phyloP scores from a whole-genome alignment of 64 coral and sea anemone genomes.

The Actinia tenebrosa region DNA sequence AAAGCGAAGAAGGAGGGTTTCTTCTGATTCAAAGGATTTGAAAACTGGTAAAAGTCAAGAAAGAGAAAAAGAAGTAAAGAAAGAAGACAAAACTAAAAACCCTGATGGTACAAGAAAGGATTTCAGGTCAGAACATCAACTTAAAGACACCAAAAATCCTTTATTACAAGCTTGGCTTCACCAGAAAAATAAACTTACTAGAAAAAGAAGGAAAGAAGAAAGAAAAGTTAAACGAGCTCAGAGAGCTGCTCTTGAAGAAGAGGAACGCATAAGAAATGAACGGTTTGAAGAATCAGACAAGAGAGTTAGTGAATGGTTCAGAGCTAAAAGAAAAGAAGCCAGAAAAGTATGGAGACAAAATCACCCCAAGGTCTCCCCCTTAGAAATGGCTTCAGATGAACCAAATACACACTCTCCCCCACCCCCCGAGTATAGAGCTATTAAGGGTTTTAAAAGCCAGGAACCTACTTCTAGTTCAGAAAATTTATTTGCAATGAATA shows the following conservation, averaged over 20 bases:
- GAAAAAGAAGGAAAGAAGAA: slow-evolving; percentile 55
- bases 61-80: slow-evolving; percentile 12
- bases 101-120: slow-evolving; percentile 70
- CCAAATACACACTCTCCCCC: slow-evolving; percentile 19
- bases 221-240: slow-evolving; percentile 62
- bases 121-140: slow-evolving; percentile 64
- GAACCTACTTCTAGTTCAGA: neutral
- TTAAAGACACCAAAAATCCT: slow-evolving; percentile 76
- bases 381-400: neutral
- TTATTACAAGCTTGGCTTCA: slow-evolving; percentile 68
- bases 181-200: slow-evolving; percentile 55
- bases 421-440: slow-evolving; percentile 53
- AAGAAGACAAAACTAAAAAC: slow-evolving; percentile 48
- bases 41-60: slow-evolving; percentile 24
- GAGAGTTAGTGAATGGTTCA: slow-evolving; percentile 65
- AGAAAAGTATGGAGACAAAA: slow-evolving; percentile 14
- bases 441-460: slow-evolving; percentile 51
- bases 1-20: neutral
- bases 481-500: neutral
- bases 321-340: slow-evolving; percentile 45
- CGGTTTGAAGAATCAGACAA: slow-evolving; percentile 47
- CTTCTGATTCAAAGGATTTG: neutral
- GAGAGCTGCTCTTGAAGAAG: slow-evolving; percentile 59
- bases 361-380: slow-evolving; percentile 44
- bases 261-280: slow-evolving; percentile 46